A percentile compares a stretch with the other conserved stretches of the same genome.
phyloP scores from a whole-genome alignment of 2,888 invertebrate species.

The Cryptosula pallasiana region DNA sequence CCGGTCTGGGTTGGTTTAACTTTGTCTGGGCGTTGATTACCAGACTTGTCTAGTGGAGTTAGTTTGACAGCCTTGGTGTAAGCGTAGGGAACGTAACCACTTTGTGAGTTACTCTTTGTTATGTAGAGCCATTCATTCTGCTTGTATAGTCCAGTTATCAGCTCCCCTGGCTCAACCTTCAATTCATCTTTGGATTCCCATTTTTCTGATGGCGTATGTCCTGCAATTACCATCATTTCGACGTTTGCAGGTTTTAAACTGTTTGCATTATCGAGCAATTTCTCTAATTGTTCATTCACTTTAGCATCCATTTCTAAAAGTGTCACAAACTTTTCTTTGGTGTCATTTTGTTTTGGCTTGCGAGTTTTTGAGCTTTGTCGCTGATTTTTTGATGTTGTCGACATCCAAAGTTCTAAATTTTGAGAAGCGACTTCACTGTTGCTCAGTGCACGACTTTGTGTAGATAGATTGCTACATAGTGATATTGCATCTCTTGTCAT shows the following conservation, averaged over 20 bases:
- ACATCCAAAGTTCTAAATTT: constrained; percentile 23
- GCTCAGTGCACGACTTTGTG: constrained; percentile 23
- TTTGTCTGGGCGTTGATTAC: not conserved
- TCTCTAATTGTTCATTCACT: not conserved
- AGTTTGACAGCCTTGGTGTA: constrained; percentile 13
- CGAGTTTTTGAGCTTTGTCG: not conserved
- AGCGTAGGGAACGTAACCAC: constrained; percentile 20
- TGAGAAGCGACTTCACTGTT: constrained; percentile 22
- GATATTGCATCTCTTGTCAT: not conserved
- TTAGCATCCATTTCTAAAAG: constrained; percentile 13
- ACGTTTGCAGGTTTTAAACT: constrained; percentile 8
- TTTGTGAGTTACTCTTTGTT: not conserved
- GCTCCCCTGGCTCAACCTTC: not conserved
- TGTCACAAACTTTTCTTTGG: not conserved
- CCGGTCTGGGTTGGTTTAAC: not conserved
- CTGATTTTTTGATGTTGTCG: constrained; percentile 6
- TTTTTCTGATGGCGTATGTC: not conserved
- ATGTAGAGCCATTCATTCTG: constrained; percentile 23
- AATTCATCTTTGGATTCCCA: constrained; percentile 23
- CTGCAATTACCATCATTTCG: constrained; percentile 16
- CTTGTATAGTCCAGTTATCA: constrained; percentile 22
- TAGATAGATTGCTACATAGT: constrained; percentile 2
- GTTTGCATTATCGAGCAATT: not conserved
- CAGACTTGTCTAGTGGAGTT: not conserved
- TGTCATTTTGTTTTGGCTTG: not conserved